These are phyloP conservation scores for Nycticorax nycticorax DNA, from an alignment of 2,113 vertebrate species.

Conservation along the genomic window DNA sequence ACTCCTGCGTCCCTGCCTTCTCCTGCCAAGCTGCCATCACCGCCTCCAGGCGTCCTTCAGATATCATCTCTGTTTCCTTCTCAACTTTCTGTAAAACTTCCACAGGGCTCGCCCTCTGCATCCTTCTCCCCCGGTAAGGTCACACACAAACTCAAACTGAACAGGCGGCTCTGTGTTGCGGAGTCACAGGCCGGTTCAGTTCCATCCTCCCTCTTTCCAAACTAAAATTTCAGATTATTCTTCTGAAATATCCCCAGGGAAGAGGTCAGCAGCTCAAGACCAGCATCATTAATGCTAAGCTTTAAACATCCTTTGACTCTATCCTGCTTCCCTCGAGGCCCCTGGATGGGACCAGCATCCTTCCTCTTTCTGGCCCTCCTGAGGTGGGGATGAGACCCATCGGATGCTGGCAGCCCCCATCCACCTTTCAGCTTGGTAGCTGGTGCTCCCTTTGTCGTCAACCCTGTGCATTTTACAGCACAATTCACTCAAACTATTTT, in stretches of 20 bases:
- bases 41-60: not conserved
- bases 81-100: not conserved
- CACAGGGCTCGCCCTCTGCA: not conserved
- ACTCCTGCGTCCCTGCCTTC: not conserved
- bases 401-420: not conserved
- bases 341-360: not conserved
- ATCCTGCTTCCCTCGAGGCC: not conserved
- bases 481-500: not conserved
- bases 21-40: not conserved
- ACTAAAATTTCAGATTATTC: not conserved
- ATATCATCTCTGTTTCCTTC: not conserved
- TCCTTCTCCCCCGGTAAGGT: not conserved
- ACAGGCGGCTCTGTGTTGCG: fast-evolving
- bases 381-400: not conserved
- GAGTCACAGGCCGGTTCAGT: not conserved
- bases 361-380: not conserved
- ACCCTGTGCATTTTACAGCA: not conserved
- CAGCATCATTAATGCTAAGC: not conserved
- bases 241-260: not conserved
- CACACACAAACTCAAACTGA: not conserved
- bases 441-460: not conserved
- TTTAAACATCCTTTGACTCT: not conserved
- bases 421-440: fast-evolving
- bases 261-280: not conserved
- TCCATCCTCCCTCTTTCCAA: not conserved